A percentile compares a stretch with the other conserved stretches of the same genome.
These are phyloP conservation scores for Platyrinchus mystaceus DNA, from an alignment of 2,797 vertebrate species.

Conservation along the genomic window DNA sequence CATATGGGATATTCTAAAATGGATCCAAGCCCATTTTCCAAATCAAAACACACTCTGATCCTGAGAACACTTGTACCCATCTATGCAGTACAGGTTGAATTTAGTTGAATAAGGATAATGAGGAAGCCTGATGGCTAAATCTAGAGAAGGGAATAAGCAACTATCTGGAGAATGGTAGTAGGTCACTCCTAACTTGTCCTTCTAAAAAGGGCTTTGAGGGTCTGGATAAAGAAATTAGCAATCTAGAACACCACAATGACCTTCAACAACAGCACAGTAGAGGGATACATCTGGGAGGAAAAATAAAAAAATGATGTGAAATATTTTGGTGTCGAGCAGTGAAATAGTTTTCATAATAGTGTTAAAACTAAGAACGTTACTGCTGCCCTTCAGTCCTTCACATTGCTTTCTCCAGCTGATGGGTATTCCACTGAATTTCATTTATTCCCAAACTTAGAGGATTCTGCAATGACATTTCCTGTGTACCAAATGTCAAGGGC, in stretches of 20 bases:
- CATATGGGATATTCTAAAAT: not conserved
- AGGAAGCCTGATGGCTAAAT: not conserved
- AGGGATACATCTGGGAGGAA: not conserved
- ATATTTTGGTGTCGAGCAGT: not conserved
- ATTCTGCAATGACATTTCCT: fast-evolving
- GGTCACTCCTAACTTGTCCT: not conserved
- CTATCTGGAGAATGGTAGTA: not conserved
- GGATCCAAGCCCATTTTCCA: not conserved
- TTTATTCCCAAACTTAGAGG: not conserved
- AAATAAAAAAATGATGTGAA: not conserved
- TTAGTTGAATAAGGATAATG: not conserved
- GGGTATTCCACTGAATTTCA: not conserved
- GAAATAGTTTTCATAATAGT: not conserved
- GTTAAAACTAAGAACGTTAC: not conserved
- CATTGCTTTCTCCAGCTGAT: not conserved
- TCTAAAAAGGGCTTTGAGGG: not conserved
- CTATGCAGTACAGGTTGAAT: not conserved
- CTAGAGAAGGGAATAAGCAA: not conserved
- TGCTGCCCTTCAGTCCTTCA: not conserved
- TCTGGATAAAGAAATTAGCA: not conserved
- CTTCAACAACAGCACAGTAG: not conserved
- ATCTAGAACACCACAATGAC: not conserved
- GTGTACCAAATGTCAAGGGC: not conserved
- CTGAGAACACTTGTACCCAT: not conserved
- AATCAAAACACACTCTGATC: not conserved